phyloP scores from a whole-genome alignment of 92 coral and sea anemone genomes.

The Pocillopora meandrina region DNA sequence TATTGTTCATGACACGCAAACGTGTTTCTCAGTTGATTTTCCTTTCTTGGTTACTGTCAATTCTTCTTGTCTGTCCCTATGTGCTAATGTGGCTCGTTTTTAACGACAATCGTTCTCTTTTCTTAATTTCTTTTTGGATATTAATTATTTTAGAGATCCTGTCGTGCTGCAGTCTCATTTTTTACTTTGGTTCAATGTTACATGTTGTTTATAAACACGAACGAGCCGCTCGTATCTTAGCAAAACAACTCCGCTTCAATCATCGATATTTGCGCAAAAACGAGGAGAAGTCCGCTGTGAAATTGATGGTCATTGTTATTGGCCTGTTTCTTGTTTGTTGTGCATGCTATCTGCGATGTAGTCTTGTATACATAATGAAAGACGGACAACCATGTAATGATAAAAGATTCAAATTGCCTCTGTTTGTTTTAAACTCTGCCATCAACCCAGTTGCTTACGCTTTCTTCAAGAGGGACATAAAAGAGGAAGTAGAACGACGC shows the following conservation, averaged over 20 bases:
- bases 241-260: not conserved
- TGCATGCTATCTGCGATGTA: too few relatives aligned
- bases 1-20: not conserved
- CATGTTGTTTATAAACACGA: not conserved
- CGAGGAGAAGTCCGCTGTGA: not conserved
- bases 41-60: constrained; percentile 3
- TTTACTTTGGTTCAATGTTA: not conserved
- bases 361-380: too few relatives aligned
- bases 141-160: not conserved
- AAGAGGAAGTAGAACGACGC: not conserved
- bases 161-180: not conserved
- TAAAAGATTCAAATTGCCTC: too few relatives aligned
- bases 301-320: not conserved
- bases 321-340: not conserved
- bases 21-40: not conserved
- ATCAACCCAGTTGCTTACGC: not conserved
- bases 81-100: not conserved
- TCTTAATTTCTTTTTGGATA: not conserved
- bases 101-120: not conserved
- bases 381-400: too few relatives aligned
- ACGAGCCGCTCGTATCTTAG: not conserved
- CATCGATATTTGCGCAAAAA: not conserved
- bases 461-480: not conserved
- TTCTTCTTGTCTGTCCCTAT: not conserved
- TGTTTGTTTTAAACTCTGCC: not conserved